phyloP scores from a whole-genome alignment of 2,113 vertebrate genomes.

The Rhinogobius similis region DNA sequence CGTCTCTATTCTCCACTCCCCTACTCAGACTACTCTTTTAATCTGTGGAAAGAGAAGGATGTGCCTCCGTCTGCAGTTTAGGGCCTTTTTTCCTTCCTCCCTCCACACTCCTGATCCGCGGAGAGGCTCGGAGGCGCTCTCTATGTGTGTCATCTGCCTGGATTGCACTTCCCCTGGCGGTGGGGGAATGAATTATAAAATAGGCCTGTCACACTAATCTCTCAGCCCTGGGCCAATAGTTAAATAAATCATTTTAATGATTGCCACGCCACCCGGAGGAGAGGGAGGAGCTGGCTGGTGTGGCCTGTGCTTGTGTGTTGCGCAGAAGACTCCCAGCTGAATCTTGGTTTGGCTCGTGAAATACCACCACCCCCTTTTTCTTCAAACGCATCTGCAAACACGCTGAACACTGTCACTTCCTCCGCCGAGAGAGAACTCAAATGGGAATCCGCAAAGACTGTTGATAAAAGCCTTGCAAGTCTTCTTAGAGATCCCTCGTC shows the following conservation, averaged over 20 bases:
- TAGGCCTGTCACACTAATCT: slow-evolving; percentile 78
- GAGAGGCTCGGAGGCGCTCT: slow-evolving; percentile 54
- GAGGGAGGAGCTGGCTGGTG: slow-evolving; percentile 54
- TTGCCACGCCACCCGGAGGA: slow-evolving; percentile 64
- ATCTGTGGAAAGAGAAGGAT: slow-evolving; percentile 63
- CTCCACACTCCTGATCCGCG: slow-evolving; percentile 28
- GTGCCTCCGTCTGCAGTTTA: slow-evolving; percentile 66
- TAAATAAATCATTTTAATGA: slow-evolving; percentile 81
- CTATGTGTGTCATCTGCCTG: slow-evolving; percentile 70
- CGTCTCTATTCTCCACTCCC: slow-evolving; percentile 42
- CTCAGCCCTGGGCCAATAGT: slow-evolving; percentile 73
- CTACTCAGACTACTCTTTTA: slow-evolving; percentile 62
- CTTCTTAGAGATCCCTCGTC: slow-evolving; percentile 27
- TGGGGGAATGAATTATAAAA: slow-evolving; percentile 78
- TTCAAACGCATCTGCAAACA: slow-evolving; percentile 48
- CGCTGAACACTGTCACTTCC: slow-evolving; percentile 47
- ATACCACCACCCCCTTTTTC: slow-evolving; percentile 30
- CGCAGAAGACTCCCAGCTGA: slow-evolving; percentile 46
- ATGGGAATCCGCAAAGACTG: slow-evolving; percentile 47
- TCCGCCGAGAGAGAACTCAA: slow-evolving; percentile 44
- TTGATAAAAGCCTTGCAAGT: slow-evolving; percentile 57
- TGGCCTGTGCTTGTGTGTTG: slow-evolving; percentile 56
- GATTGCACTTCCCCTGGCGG: slow-evolving; percentile 70
- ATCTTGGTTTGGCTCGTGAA: slow-evolving; percentile 32
- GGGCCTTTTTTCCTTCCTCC: slow-evolving; percentile 17